phyloP scores from a whole-genome alignment of 2,888 invertebrate genomes.

The Tenthredo livida region DNA sequence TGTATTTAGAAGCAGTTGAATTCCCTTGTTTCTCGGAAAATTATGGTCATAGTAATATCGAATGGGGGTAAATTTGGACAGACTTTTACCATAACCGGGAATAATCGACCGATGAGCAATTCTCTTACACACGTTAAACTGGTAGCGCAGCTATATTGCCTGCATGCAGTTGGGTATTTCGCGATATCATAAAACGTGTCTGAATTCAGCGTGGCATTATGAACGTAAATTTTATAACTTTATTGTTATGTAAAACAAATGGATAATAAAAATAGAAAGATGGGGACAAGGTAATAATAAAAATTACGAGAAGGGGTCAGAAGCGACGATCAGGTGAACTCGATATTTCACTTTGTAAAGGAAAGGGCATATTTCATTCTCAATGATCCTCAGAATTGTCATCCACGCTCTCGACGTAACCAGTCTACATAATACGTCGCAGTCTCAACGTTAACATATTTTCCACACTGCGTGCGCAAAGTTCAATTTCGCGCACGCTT shows the following conservation, averaged over 20 bases:
- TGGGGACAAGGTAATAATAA: background rate
- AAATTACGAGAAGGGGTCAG: background rate
- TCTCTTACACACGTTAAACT: background rate
- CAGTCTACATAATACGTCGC: conserved; percentile 13
- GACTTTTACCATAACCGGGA: background rate
- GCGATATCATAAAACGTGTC: background rate
- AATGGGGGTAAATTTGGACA: background rate
- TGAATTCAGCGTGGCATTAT: background rate
- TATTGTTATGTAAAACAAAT: background rate
- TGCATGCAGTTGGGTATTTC: conserved; percentile 3
- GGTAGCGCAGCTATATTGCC: background rate
- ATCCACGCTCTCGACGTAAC: conserved; percentile 37
- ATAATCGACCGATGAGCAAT: background rate
- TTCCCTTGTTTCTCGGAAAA: background rate
- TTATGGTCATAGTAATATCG: background rate
- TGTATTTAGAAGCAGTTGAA: background rate
- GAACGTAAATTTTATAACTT: background rate
- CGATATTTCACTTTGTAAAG: background rate
- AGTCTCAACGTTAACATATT: conserved; percentile 30
- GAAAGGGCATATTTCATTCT: conserved; percentile 16
- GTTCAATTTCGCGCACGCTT: too few species aligned
- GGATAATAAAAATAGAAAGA: background rate
- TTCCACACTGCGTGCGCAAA: too few species aligned
- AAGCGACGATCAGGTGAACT: background rate
- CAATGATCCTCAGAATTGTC: conserved; percentile 17